Evolutionary conservation across 2,797 vertebrate genomes (phyloP).

Genomic region (Anomalospiza imberbis): DNA sequence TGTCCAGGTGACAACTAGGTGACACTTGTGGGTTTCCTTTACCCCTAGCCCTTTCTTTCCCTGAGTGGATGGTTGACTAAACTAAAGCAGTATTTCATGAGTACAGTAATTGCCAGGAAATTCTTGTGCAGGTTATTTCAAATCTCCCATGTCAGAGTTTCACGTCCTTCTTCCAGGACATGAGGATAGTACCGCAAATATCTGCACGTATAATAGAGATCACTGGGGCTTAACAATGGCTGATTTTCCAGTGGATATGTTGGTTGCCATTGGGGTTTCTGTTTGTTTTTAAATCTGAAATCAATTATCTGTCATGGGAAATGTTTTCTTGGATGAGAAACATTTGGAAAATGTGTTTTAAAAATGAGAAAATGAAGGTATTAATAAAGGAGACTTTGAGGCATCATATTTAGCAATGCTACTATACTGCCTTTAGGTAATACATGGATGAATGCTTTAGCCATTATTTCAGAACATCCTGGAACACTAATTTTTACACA

Average conservation of each 20-base stretch:
- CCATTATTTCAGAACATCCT: background rate
- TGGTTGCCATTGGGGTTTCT: background rate
- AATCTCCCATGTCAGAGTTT: background rate
- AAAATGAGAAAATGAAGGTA: background rate
- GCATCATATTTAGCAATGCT: background rate
- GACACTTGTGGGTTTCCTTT: background rate
- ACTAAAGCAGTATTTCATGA: background rate
- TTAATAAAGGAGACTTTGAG: background rate
- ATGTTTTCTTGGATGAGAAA: background rate
- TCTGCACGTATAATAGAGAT: background rate
- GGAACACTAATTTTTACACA: background rate
- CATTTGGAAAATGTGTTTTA: background rate
- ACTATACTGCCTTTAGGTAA: background rate
- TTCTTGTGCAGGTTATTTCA: background rate
- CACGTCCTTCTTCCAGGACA: background rate
- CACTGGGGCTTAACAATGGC: background rate
- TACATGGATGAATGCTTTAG: background rate
- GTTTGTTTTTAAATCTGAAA: conserved; percentile 19
- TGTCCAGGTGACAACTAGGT: background rate
- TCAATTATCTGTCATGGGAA: conserved; percentile 6
- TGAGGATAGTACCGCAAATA: background rate
- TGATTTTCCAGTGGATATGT: background rate
- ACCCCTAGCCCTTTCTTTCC: background rate
- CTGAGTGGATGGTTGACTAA: background rate
- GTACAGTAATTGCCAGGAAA: background rate